Conservation (phyloP, 2,113 vertebrate species). For the Vireo altiloquus region DNA sequence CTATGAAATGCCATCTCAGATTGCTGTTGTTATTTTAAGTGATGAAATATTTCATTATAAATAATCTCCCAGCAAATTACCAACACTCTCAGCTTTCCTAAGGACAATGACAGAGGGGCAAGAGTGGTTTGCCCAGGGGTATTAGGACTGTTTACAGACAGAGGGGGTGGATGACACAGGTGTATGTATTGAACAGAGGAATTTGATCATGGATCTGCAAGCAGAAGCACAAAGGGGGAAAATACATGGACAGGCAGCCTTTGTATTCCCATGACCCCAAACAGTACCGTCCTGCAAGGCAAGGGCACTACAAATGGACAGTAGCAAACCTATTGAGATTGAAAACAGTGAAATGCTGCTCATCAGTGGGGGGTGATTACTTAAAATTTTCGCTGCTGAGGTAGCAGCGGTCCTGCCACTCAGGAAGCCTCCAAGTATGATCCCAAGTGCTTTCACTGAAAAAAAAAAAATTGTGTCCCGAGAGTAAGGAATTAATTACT, state of each 20-base stretch:
- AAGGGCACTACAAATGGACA: not conserved
- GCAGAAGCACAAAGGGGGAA: not conserved
- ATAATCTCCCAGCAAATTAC: not conserved
- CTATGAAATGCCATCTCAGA: not conserved
- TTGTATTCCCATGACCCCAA: not conserved
- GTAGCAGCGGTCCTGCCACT: not conserved
- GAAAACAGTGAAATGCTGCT: not conserved
- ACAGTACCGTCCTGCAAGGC: rapidly evolving
- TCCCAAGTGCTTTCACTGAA: not conserved
- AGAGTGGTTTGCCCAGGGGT: not conserved
- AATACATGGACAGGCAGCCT: not conserved
- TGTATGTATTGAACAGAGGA: not conserved
- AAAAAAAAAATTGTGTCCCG: not conserved
- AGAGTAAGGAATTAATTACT: not conserved
- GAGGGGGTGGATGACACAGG: not conserved
- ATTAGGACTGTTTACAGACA: not conserved
- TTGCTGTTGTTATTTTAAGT: not conserved
- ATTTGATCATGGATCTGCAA: not conserved
- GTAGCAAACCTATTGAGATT: rapidly evolving
- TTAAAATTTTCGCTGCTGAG: not conserved
- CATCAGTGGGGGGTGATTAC: rapidly evolving
- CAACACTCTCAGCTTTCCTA: not conserved
- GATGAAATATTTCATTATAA: not conserved
- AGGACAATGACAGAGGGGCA: not conserved
- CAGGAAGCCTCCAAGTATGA: rapidly evolving